Evolutionary conservation across 2,888 invertebrate species (phyloP).

Genomic region (Pandemis cinnamomeana): DNA sequence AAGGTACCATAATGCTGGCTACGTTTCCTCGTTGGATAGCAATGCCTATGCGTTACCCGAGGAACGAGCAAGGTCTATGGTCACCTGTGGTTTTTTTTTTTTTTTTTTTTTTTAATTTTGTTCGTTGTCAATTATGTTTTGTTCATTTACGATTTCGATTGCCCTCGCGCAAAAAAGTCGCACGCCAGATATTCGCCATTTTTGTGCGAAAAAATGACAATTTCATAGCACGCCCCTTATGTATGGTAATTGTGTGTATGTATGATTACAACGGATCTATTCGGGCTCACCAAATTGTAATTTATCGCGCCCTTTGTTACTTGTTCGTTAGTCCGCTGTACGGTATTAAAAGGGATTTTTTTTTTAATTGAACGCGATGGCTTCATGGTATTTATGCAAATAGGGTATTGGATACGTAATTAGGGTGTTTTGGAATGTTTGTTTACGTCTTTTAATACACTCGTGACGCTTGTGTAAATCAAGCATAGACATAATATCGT

Average conservation of each 20-base stretch:
- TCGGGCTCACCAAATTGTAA: slow-evolving; percentile 39
- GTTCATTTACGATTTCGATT: too few species aligned
- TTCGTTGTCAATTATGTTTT: too few species aligned
- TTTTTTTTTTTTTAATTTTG: too few species aligned
- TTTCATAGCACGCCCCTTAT: neutral
- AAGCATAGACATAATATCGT: too few species aligned
- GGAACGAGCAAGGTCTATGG: too few species aligned
- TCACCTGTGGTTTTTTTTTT: too few species aligned
- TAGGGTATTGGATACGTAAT: slow-evolving; percentile 29
- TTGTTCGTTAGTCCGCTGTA: slow-evolving; percentile 5
- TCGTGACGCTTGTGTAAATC: too few species aligned
- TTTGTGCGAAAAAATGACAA: neutral
- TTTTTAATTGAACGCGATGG: slow-evolving; percentile 38
- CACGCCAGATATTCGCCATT: too few species aligned
- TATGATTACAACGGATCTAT: slow-evolving; percentile 13
- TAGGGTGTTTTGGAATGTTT: slow-evolving; percentile 17
- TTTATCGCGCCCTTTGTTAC: slow-evolving; percentile 36
- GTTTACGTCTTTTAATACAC: neutral
- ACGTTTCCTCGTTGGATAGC: too few species aligned
- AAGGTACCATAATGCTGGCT: too few species aligned
- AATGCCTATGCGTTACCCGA: too few species aligned
- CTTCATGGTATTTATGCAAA: slow-evolving; percentile 33
- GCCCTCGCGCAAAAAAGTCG: too few species aligned
- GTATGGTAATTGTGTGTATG: slow-evolving; percentile 2
- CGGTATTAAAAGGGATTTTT: slow-evolving; percentile 25